Percentiles rank a stretch among this genome's conserved stretches.
Evolutionary conservation across 2,113 vertebrate genomes (phyloP).

Genomic region (Cephalophus harveyi): DNA sequence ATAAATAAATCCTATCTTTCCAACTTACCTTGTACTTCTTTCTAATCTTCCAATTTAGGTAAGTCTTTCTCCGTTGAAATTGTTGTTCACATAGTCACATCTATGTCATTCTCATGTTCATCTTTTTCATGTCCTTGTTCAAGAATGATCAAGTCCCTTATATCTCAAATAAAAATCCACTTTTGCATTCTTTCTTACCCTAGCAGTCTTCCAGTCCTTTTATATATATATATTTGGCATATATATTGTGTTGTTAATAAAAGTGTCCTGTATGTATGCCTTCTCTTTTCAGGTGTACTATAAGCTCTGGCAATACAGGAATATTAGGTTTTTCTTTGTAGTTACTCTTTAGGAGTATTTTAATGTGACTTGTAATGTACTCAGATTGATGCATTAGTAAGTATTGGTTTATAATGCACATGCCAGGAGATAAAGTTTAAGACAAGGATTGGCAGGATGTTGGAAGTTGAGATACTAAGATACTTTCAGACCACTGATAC

Average conservation of each 20-base stretch:
- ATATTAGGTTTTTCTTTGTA: conserved; percentile 19
- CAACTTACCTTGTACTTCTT: neutral
- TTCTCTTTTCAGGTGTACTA: neutral
- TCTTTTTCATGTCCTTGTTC: neutral
- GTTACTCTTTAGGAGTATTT: conserved; percentile 2
- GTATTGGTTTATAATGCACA: conserved; percentile 1
- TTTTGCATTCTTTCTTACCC: neutral
- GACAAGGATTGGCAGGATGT: neutral
- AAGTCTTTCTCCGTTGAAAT: neutral
- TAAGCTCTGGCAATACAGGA: neutral
- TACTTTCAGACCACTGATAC: neutral
- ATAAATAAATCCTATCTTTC: neutral
- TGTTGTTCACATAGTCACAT: neutral
- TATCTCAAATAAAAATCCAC: neutral
- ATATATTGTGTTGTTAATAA: neutral
- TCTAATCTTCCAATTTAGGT: neutral
- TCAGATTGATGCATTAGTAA: neutral
- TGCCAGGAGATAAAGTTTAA: neutral
- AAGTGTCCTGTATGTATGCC: neutral
- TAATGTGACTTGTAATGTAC: neutral
- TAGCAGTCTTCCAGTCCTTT: neutral
- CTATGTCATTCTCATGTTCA: neutral
- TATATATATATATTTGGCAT: neutral
- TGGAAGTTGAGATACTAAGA: neutral
- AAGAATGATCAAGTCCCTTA: neutral